phyloP scores from a whole-genome alignment of 2,113 vertebrate species.

The Leuciscus idus region DNA sequence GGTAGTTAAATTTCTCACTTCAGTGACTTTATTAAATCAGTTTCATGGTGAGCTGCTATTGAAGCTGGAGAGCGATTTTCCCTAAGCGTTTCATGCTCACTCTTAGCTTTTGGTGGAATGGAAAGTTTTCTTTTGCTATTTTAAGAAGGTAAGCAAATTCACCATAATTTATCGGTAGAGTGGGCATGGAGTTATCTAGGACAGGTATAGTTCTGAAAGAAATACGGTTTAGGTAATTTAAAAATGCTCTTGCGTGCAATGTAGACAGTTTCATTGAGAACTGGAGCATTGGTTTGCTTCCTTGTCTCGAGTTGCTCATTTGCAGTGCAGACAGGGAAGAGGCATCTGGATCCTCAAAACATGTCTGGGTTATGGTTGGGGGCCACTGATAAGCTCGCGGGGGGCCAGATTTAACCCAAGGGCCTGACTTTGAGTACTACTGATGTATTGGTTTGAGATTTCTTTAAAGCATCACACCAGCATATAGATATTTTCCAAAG shows the following conservation, averaged over 20 bases:
- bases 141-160: background rate
- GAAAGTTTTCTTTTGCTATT: conserved; percentile 13
- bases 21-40: conserved; percentile 31
- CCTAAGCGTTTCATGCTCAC: conserved; percentile 15
- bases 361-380: background rate
- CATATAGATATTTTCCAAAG: background rate
- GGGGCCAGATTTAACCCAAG: background rate
- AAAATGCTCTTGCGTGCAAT: background rate
- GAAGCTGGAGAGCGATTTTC: conserved; percentile 27
- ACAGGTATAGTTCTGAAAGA: background rate
- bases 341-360: background rate
- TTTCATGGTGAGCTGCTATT: conserved; percentile 24
- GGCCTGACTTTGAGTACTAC: background rate
- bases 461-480: background rate
- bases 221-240: background rate
- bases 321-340: background rate
- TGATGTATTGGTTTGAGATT: background rate
- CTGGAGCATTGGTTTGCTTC: background rate
- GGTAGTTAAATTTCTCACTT: conserved; percentile 37
- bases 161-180: no score
- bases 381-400: background rate
- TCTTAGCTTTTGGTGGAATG: background rate
- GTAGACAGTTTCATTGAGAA: background rate
- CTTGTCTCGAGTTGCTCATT: background rate
- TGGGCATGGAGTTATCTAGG: background rate